Percentiles rank a stretch among this genome's conserved stretches.
phyloP scores from a whole-genome alignment of 2,888 invertebrate genomes.

The Cancer borealis region DNA sequence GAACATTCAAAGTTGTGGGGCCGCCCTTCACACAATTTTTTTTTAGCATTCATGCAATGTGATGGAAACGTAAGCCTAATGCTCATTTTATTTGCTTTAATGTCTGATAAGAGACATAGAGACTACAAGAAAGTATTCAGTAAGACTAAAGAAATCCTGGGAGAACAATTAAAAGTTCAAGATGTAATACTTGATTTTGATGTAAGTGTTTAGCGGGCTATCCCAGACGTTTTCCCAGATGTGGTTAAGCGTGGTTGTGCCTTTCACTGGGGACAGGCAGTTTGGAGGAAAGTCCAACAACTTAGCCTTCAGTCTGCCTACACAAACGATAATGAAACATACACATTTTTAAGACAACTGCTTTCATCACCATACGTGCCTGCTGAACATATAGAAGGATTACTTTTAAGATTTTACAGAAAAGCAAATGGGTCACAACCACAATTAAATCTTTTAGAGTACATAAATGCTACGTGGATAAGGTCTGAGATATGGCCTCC shows the following conservation, averaged over 20 bases:
- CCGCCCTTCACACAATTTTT: too few relatives aligned
- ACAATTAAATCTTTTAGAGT: neutral
- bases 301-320: slow-evolving; percentile 24
- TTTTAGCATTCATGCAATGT: too few relatives aligned
- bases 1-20: too few relatives aligned
- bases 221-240: slow-evolving; percentile 44
- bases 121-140: slow-evolving; percentile 46
- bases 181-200: slow-evolving; percentile 28
- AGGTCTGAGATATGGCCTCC: slow-evolving; percentile 42
- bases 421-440: neutral
- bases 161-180: slow-evolving; percentile 25
- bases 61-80: slow-evolving; percentile 6
- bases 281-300: slow-evolving; percentile 47
- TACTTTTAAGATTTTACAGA: neutral
- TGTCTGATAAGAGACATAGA: slow-evolving; percentile 30
- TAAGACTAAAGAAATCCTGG: slow-evolving; percentile 15
- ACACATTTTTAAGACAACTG: neutral
- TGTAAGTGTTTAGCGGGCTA: slow-evolving; percentile 34
- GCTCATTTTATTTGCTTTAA: slow-evolving; percentile 25
- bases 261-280: slow-evolving; percentile 53
- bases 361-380: slow-evolving; percentile 43
- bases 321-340: slow-evolving; percentile 6
- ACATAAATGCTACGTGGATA: slow-evolving; percentile 44
- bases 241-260: slow-evolving; percentile 36
- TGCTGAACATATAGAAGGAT: slow-evolving; percentile 11